These are phyloP conservation scores for Cephus pygmeus DNA, from an alignment of 2,888 invertebrate species.

Conservation along the genomic window DNA sequence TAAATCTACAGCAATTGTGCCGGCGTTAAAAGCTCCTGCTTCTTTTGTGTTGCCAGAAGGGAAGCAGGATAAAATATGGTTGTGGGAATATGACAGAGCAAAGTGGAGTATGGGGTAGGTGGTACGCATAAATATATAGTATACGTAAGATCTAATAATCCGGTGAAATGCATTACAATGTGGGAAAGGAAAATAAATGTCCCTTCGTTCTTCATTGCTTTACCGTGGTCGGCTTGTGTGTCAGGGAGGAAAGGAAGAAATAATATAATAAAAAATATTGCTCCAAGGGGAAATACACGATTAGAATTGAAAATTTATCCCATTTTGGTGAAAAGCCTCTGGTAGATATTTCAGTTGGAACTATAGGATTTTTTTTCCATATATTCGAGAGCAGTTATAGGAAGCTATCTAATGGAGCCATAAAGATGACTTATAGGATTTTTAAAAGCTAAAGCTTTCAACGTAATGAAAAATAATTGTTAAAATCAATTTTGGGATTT, in stretches of 20 bases:
- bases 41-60: conserved; percentile 1
- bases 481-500: neutral
- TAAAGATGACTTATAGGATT: neutral
- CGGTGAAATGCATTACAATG: conserved; percentile 5
- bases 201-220: neutral
- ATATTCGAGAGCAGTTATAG: neutral
- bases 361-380: neutral
- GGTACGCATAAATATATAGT: conserved; percentile 11
- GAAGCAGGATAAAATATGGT: neutral
- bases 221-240: neutral
- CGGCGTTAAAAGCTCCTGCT: conserved; percentile 6
- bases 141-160: conserved; percentile 11
- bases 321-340: neutral
- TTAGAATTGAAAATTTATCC: conserved; percentile 10
- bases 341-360: neutral
- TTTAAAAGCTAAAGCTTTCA: neutral
- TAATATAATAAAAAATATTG: neutral
- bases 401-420: neutral
- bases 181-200: conserved; percentile 8
- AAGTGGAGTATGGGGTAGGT: neutral
- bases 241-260: neutral
- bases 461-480: neutral
- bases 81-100: conserved; percentile 8
- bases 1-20: conserved; percentile 2
- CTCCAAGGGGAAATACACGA: neutral